Conservation (phyloP, 23 tunicate species). For the Oikopleura vanhoeffeni region DNA sequence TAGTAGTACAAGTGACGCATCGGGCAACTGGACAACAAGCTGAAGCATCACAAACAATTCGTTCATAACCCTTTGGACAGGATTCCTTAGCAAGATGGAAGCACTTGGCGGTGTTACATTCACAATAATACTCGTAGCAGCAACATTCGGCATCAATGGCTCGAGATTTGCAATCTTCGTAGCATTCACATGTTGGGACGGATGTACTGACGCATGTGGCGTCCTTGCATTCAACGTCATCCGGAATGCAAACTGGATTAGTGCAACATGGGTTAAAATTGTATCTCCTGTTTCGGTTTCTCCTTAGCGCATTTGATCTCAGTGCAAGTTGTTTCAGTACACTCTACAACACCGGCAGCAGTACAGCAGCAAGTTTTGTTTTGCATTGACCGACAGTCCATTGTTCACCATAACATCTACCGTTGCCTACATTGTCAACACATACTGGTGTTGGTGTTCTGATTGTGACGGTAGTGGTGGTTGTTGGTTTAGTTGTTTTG, state of each 20-base stretch:
- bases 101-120: slow-evolving; percentile 34
- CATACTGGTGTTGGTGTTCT: not conserved
- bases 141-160: slow-evolving; percentile 22
- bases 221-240: not conserved
- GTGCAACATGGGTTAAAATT: not conserved
- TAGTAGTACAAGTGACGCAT: not conserved
- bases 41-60: slow-evolving; percentile 18
- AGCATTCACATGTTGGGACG: not conserved
- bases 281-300: not conserved
- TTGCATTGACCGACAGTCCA: not conserved
- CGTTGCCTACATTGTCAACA: not conserved
- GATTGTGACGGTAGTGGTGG: not conserved
- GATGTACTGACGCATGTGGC: not conserved
- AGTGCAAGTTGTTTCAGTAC: not conserved
- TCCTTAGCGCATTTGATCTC: not conserved
- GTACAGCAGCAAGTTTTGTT: slow-evolving; percentile 2
- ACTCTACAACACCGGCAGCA: slow-evolving; percentile 11
- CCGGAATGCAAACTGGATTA: not conserved
- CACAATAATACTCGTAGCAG: slow-evolving; percentile 37
- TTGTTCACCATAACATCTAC: not conserved
- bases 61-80: slow-evolving; percentile 34
- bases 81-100: slow-evolving; percentile 23
- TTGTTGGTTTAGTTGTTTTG: not conserved
- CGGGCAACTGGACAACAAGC: slow-evolving; percentile 8
- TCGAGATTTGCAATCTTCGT: slow-evolving; percentile 1